phyloP scores from a whole-genome alignment of 2,888 invertebrate species.

The Rugalucina vietnamica region DNA sequence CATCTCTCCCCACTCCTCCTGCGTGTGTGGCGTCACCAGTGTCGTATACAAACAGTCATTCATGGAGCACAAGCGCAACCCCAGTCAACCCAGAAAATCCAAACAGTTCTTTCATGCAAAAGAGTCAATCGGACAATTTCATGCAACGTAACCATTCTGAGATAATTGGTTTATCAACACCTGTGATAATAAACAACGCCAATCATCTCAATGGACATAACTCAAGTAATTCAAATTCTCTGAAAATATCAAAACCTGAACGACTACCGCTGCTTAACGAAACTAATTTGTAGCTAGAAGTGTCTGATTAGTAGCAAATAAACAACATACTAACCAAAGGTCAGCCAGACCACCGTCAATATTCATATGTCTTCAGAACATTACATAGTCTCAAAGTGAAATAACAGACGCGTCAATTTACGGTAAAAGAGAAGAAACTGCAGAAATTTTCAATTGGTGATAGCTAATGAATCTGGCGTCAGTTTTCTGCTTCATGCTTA shows the following conservation, averaged over 20 bases:
- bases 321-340: too few relatives aligned
- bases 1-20: neutral
- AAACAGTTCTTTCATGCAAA: neutral
- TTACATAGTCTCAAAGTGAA: too few relatives aligned
- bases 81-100: neutral
- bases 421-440: too few relatives aligned
- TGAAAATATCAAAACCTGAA: conserved; percentile 4
- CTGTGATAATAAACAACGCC: neutral
- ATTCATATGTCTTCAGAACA: too few relatives aligned
- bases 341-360: too few relatives aligned
- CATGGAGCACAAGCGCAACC: neutral
- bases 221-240: neutral
- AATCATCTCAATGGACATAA: neutral
- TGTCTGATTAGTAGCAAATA: too few relatives aligned
- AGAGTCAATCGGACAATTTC: neutral
- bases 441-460: too few relatives aligned
- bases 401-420: too few relatives aligned
- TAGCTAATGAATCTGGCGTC: too few relatives aligned
- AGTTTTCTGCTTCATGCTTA: too few relatives aligned
- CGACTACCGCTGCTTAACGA: conserved; percentile 1
- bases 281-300: neutral
- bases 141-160: neutral
- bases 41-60: neutral
- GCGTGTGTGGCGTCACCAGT: neutral
- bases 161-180: neutral